Evolutionary conservation across 23 tunicate species (phyloP), one percentile per base, ranked within the genome.

Genomic region (Ciona savignyi): DNA sequence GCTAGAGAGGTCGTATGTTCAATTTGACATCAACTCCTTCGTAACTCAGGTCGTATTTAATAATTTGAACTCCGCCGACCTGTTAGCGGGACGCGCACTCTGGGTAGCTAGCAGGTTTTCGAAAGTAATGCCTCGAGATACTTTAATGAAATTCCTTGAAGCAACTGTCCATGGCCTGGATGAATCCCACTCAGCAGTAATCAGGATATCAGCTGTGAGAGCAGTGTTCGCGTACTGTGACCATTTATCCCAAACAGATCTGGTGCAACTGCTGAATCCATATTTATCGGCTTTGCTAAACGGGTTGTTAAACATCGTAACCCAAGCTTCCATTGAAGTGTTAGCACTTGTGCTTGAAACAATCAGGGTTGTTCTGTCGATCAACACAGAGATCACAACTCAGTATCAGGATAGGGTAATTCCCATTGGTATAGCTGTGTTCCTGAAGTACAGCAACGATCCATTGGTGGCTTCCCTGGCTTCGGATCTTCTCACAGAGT

Each of bases 61-160:
- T 2, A 80, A 85, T 74, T 35, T 88, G 25, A 82, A 77, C 4
- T 35, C 87, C 1, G 62, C 73, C 27, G 82, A 82, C 2, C 81
- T 88, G 67, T 65, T 88, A 0, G 86, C 86, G 0, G 96, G 96
- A 24, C 60, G 96, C 32, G 75, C 96, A 1, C 32, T 88, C 9
- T 88, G 96, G 96, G 31, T 88, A 2, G 96, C 84, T 4, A 88
- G 96, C 71, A 81, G 96, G 1, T 88, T 88, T 77, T 71, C 96
- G 3, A 73, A 68, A 62, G 28, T 73, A 21, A 74, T 88, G 79
- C 62, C 71, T 6, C 77, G 61, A 0, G 87, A 82, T 6, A 77
- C 77, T 25, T 31, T 88, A 31, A 72, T 68, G 31, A 78, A 82
- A 24, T 88, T 81, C 67, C 70, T 88, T 11, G 87, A 77, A 51